These are phyloP conservation scores for Pelosia muscerda DNA, from an alignment of 2,888 invertebrate species.

Conservation along the genomic window DNA sequence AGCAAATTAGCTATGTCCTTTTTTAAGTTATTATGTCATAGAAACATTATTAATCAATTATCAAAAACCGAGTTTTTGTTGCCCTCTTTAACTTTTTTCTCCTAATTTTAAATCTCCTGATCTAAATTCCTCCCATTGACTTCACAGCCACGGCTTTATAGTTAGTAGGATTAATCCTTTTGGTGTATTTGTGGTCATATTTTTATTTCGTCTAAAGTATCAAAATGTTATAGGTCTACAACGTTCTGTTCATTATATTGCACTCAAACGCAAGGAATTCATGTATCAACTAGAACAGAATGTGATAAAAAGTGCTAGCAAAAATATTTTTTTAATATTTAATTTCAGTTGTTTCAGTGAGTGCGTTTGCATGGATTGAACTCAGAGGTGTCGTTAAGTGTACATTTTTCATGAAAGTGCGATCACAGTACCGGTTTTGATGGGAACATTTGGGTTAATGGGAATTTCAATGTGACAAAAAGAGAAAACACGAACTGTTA, in stretches of 20 bases:
- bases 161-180: no score
- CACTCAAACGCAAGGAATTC: not conserved
- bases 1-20: not conserved
- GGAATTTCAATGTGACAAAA: slow-evolving; percentile 5
- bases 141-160: no score
- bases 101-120: no score
- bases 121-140: no score
- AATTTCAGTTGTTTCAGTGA: not conserved
- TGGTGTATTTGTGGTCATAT: no score
- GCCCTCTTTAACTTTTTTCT: not conserved
- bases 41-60: no score
- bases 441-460: slow-evolving; percentile 16
- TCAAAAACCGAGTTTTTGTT: not conserved
- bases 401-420: slow-evolving; percentile 22
- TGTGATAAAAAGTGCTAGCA: not conserved
- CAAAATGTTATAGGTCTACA: no score
- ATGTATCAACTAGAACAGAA: not conserved
- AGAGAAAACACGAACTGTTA: not conserved
- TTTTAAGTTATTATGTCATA: not conserved
- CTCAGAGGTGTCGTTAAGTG: slow-evolving; percentile 15
- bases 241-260: not conserved
- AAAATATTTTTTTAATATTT: not conserved
- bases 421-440: slow-evolving; percentile 13
- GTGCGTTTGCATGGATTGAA: slow-evolving; percentile 9
- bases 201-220: no score